A percentile compares a stretch with the other conserved stretches of the same genome.
Conservation (phyloP, 1,140 invertebrate genomes). For the Aethina tumida region DNA sequence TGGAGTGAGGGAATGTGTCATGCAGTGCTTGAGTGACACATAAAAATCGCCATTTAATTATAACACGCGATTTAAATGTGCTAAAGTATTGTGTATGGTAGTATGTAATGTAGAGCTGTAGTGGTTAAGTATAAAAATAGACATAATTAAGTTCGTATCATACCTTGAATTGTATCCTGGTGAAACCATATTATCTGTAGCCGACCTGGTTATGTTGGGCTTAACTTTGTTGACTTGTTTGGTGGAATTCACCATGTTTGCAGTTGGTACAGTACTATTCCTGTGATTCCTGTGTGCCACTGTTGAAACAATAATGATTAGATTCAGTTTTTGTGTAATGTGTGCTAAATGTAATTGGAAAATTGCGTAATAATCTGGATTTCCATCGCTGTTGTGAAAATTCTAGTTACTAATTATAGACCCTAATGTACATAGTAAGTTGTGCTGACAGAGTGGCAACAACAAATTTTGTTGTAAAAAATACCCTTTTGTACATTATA, state of each 20-base stretch:
- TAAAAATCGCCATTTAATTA: neutral
- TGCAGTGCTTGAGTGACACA: neutral
- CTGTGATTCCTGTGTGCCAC: constrained; percentile 64
- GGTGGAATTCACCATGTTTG: constrained; percentile 55
- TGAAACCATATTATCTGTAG: constrained; percentile 47
- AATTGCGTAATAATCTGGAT: no score
- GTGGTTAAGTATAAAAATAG: neutral
- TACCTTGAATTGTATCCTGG: constrained; percentile 38
- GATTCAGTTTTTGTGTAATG: no score
- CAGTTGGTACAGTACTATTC: constrained; percentile 50
- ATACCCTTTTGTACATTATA: no score
- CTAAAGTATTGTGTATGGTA: neutral
- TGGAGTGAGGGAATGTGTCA: neutral
- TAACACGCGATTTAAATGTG: no score
- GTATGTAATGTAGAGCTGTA: neutral
- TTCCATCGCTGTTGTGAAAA: no score
- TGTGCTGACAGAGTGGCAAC: no score
- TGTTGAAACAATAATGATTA: constrained; percentile 32
- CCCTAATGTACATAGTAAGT: no score
- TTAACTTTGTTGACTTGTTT: constrained; percentile 82
- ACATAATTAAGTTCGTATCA: constrained; percentile 6
- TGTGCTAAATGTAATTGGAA: no score
- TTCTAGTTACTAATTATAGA: no score
- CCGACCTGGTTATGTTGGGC: constrained; percentile 65
- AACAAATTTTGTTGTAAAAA: no score